Percentiles rank a stretch among this genome's conserved stretches.
Conservation (phyloP, 2,888 invertebrate species). For the Ceriagrion tenellum region DNA sequence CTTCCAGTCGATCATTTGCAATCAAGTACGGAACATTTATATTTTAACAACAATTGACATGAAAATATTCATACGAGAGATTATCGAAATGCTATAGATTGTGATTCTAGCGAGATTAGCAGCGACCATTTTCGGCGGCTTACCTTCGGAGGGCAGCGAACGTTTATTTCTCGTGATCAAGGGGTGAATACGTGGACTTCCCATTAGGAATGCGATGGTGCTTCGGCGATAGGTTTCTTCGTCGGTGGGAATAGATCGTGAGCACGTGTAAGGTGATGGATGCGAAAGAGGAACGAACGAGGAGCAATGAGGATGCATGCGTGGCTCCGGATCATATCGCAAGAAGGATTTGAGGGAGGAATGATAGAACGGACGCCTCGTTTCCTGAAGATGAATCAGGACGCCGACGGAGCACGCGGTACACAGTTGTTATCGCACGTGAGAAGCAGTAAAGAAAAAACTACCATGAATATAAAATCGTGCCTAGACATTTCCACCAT, state of each 20-base stretch:
- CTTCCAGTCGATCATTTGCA: too few relatives aligned
- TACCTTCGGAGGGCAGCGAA: not conserved
- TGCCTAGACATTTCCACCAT: too few relatives aligned
- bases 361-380: not conserved
- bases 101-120: too few relatives aligned
- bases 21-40: too few relatives aligned
- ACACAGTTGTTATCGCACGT: too few relatives aligned
- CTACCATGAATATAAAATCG: too few relatives aligned
- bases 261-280: not conserved
- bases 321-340: not conserved
- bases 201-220: not conserved
- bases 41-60: too few relatives aligned
- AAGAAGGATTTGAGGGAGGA: not conserved
- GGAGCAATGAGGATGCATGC: not conserved
- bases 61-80: too few relatives aligned
- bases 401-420: too few relatives aligned
- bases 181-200: not conserved
- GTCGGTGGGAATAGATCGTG: not conserved
- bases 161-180: not conserved
- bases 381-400: too few relatives aligned
- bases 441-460: too few relatives aligned
- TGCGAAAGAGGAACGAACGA: not conserved
- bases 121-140: not conserved
- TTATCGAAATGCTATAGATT: too few relatives aligned
- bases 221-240: not conserved